A percentile compares a stretch with the other conserved stretches of the same genome.
phyloP scores from a whole-genome alignment of 2,888 invertebrate genomes.

The Malachius bipustulatus region DNA sequence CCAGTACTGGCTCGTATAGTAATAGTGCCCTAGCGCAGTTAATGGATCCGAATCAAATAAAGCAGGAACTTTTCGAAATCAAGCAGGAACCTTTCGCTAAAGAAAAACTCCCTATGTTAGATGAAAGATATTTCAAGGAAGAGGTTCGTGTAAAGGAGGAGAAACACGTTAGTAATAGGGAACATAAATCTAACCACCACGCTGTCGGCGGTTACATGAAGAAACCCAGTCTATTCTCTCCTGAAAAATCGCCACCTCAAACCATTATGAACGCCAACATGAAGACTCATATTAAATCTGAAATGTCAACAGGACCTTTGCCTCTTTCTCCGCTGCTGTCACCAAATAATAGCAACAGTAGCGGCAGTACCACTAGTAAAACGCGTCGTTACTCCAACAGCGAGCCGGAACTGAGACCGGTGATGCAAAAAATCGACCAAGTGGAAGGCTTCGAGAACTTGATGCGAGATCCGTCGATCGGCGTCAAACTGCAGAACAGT shows the following conservation, averaged over 20 bases:
- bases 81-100: conserved; percentile 20
- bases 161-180: conserved; percentile 3
- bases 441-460: conserved; percentile 50
- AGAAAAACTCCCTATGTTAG: conserved; percentile 21
- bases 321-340: conserved; percentile 26
- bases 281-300: conserved; percentile 34
- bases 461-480: conserved; percentile 41
- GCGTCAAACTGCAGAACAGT: conserved; percentile 26
- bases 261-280: conserved; percentile 20
- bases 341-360: conserved; percentile 22
- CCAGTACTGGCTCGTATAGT: conserved; percentile 5
- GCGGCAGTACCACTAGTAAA: conserved; percentile 30
- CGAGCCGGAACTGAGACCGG: conserved; percentile 50
- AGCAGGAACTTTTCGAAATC: conserved; percentile 15
- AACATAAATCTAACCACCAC: neutral
- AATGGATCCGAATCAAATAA: conserved; percentile 9
- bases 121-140: conserved; percentile 17
- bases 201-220: conserved; percentile 29
- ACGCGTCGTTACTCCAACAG: conserved; percentile 33
- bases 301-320: conserved; percentile 18
- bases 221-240: conserved; percentile 53
- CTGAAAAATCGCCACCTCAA: conserved; percentile 45
- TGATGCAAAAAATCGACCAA: conserved; percentile 50
- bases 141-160: conserved; percentile 15
- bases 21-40: conserved; percentile 2